A percentile compares a stretch with the other conserved stretches of the same genome.
These are phyloP conservation scores for Drosophila tripunctata DNA, from an alignment of 2,888 invertebrate genomes.

Conservation along the genomic window DNA sequence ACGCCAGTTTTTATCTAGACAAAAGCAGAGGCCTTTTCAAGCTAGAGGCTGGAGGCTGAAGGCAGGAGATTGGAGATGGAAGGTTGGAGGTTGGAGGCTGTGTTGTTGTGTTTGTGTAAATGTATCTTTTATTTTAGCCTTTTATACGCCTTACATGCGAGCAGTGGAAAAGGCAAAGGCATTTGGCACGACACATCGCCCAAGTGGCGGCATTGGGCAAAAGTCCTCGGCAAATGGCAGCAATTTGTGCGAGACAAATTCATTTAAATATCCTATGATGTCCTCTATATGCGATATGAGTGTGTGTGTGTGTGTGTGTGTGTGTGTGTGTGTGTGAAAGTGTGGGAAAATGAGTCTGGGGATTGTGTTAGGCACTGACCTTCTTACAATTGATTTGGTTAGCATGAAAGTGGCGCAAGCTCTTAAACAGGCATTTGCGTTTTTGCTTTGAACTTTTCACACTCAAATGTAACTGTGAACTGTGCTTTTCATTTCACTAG, in stretches of 20 bases:
- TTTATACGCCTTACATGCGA: conserved; percentile 75
- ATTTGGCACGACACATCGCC: conserved; percentile 78
- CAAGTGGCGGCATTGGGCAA: conserved; percentile 71
- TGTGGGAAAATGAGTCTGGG: conserved; percentile 4
- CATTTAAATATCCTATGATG: conserved; percentile 74
- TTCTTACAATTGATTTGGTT: conserved; percentile 74
- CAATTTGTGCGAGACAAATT: conserved; percentile 81
- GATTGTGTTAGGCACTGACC: conserved; percentile 47
- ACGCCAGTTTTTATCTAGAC: conserved; percentile 78
- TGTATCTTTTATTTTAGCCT: conserved; percentile 80
- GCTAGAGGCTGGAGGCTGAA: background rate
- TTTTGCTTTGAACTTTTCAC: conserved; percentile 67
- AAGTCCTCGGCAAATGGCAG: conserved; percentile 73
- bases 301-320: conserved; percentile 1
- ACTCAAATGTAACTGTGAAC: conserved; percentile 60
- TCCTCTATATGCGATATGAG: conserved; percentile 3
- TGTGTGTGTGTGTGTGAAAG: conserved; percentile 8
- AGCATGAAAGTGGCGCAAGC: conserved; percentile 39
- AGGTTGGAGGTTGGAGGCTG: conserved; percentile 3
- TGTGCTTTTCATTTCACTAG: conserved; percentile 53
- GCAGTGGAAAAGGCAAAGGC: conserved; percentile 61
- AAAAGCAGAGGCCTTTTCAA: conserved; percentile 49
- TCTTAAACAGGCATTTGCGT: conserved; percentile 56
- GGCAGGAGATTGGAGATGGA: background rate
- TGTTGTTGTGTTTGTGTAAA: conserved; percentile 68